Base-by-base conservation (phyloP, 1,140 invertebrate species). In the Anastrepha ludens region DNA sequence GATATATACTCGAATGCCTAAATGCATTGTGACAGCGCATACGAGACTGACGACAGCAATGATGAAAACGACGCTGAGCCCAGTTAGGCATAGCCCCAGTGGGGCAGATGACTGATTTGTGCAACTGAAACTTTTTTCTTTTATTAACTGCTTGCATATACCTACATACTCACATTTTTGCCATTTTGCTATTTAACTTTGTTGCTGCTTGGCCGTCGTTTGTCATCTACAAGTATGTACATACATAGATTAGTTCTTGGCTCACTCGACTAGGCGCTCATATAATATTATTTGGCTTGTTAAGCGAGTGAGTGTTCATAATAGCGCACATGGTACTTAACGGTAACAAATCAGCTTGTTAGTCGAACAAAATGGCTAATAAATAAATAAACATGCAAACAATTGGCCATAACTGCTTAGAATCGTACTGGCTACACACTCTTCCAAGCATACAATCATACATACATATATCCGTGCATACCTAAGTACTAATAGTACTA, bases 301-400 rank as follows among this genome's bases (percentile, higher is more conserved):
- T 81, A 81, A 50, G 74, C 74, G 74, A 44, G 17, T 81, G 11
- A 81, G 15, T 15, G 74, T 55, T 81, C 74, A 55, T 81, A 58
- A 81, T 55, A 58, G 20, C 47, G 44, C 74, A 20, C 47, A 81
- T 11, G 74, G 74, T 55, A 81, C 74, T 81, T 81, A 81, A 47
- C 74, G 74, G 74, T 55, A 55, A 81, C 74, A 81, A 81, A 81
- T 55, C 74, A 81, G 74, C 74, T 81, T 81, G 74, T 81, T 81
- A 81, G 74, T 55, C 50, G 47, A 55, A 81, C 74, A 81, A 81
- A 81, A 81, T 81, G 74, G 15, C 74, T 58, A 81, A 81, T 81
- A 81, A 81, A 81, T 81, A 81, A 81, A 81, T 81, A 81, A 55
- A 81, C 47, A 81, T 81, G 74, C 47, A 8, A 81, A 78, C 70